These are phyloP conservation scores for Myotis lucifugus DNA, from an alignment of 2,113 vertebrate species.

Conservation along the genomic window DNA sequence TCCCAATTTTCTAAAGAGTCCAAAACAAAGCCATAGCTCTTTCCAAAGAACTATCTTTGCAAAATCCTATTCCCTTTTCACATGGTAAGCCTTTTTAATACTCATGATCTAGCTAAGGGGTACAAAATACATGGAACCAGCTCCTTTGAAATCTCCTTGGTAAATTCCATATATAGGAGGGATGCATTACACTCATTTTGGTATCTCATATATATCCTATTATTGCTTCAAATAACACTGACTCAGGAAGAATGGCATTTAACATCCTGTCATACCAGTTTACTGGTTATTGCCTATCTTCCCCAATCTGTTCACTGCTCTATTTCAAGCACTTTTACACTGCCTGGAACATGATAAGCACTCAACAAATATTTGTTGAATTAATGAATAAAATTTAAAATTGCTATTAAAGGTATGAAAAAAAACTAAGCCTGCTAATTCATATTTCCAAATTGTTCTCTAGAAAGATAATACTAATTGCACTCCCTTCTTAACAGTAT, in stretches of 20 bases:
- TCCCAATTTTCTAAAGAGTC: neutral
- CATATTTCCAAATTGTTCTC: neutral
- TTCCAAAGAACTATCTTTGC: neutral
- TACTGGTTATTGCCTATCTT: neutral
- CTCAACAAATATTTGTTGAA: slow-evolving; percentile 19
- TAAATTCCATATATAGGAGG: neutral
- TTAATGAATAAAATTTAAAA: slow-evolving; percentile 25
- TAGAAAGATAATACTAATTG: neutral
- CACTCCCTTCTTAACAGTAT: neutral
- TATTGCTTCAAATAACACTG: neutral
- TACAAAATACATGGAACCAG: neutral
- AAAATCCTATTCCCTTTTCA: neutral
- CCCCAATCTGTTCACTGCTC: neutral
- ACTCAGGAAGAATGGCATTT: slow-evolving; percentile 13
- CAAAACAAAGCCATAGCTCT: neutral
- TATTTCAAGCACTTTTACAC: neutral
- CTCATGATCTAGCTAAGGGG: neutral
- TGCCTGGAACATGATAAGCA: neutral
- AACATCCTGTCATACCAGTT: neutral
- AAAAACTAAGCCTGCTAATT: slow-evolving; percentile 26
- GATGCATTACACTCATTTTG: neutral
- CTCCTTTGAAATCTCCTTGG: neutral
- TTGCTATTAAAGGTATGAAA: neutral
- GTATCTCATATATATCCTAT: neutral
- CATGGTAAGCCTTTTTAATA: neutral